Base-by-base conservation (phyloP, 2,113 vertebrate genomes). In the Coracopsis vasa region DNA sequence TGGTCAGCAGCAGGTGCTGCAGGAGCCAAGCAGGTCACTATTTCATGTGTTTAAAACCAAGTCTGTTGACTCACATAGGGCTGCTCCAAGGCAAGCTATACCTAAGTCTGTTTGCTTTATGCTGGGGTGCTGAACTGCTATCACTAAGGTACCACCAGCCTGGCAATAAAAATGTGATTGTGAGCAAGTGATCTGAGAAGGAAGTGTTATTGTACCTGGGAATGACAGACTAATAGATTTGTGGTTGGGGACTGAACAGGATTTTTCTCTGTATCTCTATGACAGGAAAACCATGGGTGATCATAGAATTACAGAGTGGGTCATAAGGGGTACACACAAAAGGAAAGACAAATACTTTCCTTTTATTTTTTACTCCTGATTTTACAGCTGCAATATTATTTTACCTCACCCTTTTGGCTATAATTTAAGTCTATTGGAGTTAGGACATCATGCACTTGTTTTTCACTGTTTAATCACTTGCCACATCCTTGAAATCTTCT, bases 11-110 rank as follows among this genome's bases (percentile, higher is more conserved):
- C 92, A 95, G 95, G 95, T 94, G 92, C 90, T 73, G 88, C 80
- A 84, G 80, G 61, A 93, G 77, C 88, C 78, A 60, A 86, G 60
- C 39, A 12, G 86, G 90, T 93, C 82, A 96, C 83, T 97, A 93
- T 94, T 96, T 96, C 75, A 73, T 96, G 88, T 91, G 61, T 93
- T 97, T 86, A 60, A 92, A 95, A 92, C 78, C 80, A 86, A 93
- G 67, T 92, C 83, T 70, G 60, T 69, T 79, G 69, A 31, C 44
- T 94, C 80, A 6, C 65, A 84, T 79, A 96, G 84, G 90, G 83
- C 89, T 81, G 88, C 77, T 92, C 51, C 41, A 48, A 95, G 65
- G 17, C 90, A 39, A 8, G 3, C 45, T 86, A 2, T 29, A 48
- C 4, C 2, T 48, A 35, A 35, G 29, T 35, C 31, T 47, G 35